Evolutionary conservation across 2,113 vertebrate genomes (phyloP), one percentile per base, ranked within the genome.

Genomic region (Laterallus jamaicensis): DNA sequence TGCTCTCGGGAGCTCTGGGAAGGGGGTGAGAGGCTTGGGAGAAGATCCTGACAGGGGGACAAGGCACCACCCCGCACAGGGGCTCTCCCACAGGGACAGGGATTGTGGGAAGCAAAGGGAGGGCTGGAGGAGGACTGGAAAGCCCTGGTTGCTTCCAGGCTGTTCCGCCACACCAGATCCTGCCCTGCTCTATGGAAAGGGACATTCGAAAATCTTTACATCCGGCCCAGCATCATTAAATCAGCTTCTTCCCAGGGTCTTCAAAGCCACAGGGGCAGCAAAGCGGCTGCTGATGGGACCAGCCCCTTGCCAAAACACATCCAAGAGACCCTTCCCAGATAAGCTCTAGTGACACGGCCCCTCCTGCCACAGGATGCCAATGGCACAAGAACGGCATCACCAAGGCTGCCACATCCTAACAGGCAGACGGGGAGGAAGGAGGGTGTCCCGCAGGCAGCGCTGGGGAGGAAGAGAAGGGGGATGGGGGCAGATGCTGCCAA

Each of bases 311-410:
- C 5, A 1, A 66, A 89, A 60, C 6, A 6, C 39, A 73, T 71
- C 68, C 86, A 37, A 22, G 59, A 62, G 35, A 52, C 11, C 16
- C 24, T 47, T 47, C 59, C 21, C 9, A 0, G 63, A 29, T 73
- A 58, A 0, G 1, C 31, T 35, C 49, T 0, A 1, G 32, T 8
- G 20, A 11, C 29, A 44, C 6, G 0, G 42, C 39, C 58, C 54
- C 67, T 49, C n/a, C 42, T 9, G 3, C 68, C 9, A 3, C 0
- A 7, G 40, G 35, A 42, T 11, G 2, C 2, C 67, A 1, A 11
- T 1, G 15, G 58, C 49, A 5, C 1, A 1, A 42, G 49, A 55
- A 16, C 2, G 0, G 69, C 40, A 32, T 2, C 6, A 0, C 71
- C 3, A 4, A 37, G 15, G 31, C 80, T 54, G 64, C 55, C 58